Evolutionary conservation across 1,140 invertebrate species (phyloP), one percentile per base, ranked within the genome.

Genomic region (Drosophila asahinai): DNA sequence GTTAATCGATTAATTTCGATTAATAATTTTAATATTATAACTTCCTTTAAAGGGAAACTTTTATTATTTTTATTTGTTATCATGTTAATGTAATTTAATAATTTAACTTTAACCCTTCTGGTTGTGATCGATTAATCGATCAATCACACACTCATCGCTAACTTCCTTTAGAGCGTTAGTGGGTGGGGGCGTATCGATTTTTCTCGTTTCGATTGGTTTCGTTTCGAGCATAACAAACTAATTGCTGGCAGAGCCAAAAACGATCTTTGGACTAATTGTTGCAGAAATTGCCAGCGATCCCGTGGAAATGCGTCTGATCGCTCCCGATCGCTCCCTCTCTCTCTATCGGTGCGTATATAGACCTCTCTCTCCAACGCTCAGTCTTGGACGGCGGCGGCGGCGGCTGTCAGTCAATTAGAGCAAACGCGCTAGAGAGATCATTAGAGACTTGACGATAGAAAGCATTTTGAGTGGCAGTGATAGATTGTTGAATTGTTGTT

Each of bases 401-500:
- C 59, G 12, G 49, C 70, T 74, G 71, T 74, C 71, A 74, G 71
- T 74, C 71, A 74, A 74, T 74, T 74, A 74, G 71, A 74, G 71
- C 71, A 73, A 74, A 74, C 47, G 71, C 71, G 71, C 71, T 74
- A 27, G 67, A 74, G 71, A 74, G 67, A 73, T 74, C 71, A 74
- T 74, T 74, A 74, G 71, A 74, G 71, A 52, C 65, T 67, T 49
- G 58, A 66, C 40, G 58, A 71, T 79, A 78, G 76, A 78, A 73
- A 79, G 76, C 77, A 78, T 78, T 78, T 78, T 79, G 80, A 82
- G 75, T 82, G 80, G 65, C 74, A 78, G 64, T 78, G 75, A 78
- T 82, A 61, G 80, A 82, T 64, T 75, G 81, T 75, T 71, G 60
- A 78, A 66, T 77, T 71, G 81, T 77, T 71, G 81, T 71, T 75